Evolutionary conservation across 2,797 vertebrate genomes (phyloP).

Genomic region (Melopsittacus undulatus): DNA sequence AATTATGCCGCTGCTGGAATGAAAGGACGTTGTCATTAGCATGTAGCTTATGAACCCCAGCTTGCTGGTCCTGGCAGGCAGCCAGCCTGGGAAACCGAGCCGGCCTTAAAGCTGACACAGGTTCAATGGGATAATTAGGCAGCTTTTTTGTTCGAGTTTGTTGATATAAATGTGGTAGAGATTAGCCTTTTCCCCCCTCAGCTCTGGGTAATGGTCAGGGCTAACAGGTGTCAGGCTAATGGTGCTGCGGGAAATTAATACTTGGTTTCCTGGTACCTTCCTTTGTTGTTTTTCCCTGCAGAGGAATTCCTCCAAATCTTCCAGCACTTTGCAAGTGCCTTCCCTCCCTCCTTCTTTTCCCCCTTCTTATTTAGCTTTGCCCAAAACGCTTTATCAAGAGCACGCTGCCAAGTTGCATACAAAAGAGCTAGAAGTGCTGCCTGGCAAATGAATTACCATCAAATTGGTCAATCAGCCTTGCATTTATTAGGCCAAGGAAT

Average conservation of each 20-base stretch:
- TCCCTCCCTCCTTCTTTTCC: not conserved
- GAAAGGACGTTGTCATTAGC: slow-evolving; percentile 88
- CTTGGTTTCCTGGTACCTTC: slow-evolving; percentile 86
- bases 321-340: slow-evolving; percentile 52
- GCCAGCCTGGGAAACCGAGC: slow-evolving; percentile 85
- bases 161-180: slow-evolving; percentile 96
- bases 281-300: slow-evolving; percentile 74
- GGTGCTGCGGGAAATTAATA: slow-evolving; percentile 91
- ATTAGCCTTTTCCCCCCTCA: slow-evolving; percentile 86
- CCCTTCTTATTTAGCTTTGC: slow-evolving; percentile 57
- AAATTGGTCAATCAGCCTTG: not conserved
- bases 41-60: slow-evolving; percentile 86
- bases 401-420: not conserved
- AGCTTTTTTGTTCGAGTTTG: slow-evolving; percentile 91
- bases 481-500: not conserved
- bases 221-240: slow-evolving; percentile 97
- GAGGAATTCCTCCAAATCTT: slow-evolving; percentile 75
- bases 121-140: slow-evolving; percentile 95
- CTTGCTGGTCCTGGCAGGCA: slow-evolving; percentile 82
- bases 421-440: not conserved
- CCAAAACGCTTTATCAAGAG: slow-evolving; percentile 48
- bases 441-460: slow-evolving; percentile 46
- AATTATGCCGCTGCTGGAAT: slow-evolving; percentile 84
- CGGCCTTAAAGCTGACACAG: slow-evolving; percentile 79
- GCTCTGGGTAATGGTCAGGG: slow-evolving; percentile 89